Percentiles rank a stretch among this genome's conserved stretches.
These are phyloP conservation scores for Emydocephalus ijimae DNA, from an alignment of 2,113 vertebrate genomes.

Conservation along the genomic window DNA sequence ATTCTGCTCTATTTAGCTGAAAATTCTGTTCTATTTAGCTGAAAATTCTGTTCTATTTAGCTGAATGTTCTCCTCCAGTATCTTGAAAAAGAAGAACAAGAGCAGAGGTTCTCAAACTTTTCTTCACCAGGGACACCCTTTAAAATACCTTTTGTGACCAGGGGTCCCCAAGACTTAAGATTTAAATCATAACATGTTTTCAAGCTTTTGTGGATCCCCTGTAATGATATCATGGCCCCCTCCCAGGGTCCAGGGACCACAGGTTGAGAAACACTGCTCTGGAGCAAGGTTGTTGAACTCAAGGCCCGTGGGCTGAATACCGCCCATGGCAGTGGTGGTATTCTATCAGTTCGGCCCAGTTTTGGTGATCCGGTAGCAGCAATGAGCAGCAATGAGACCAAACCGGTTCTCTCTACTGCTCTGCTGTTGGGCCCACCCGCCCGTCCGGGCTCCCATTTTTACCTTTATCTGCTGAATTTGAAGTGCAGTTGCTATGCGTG, in stretches of 20 bases:
- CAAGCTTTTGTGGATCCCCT: not conserved
- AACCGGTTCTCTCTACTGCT: too few relatives aligned
- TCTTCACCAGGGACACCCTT: not conserved
- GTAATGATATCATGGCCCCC: not conserved
- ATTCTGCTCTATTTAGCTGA: too few relatives aligned
- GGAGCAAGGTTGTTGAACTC: too few relatives aligned
- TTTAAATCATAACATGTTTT: not conserved
- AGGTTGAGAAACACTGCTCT: not conserved
- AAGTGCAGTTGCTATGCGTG: too few relatives aligned
- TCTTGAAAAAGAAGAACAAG: not conserved
- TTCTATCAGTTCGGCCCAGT: too few relatives aligned
- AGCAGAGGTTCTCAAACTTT: not conserved
- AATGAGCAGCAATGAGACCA: too few relatives aligned
- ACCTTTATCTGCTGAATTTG: too few relatives aligned
- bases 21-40: not conserved
- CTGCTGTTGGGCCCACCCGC: too few relatives aligned
- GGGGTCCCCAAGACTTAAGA: not conserved
- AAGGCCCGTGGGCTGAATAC: too few relatives aligned
- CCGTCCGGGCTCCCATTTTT: too few relatives aligned
- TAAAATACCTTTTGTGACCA: not conserved
- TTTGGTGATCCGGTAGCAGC: too few relatives aligned
- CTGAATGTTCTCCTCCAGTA: not conserved
- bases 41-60: not conserved
- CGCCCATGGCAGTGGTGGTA: too few relatives aligned
- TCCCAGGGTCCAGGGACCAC: not conserved